These are phyloP conservation scores for Maniola hyperantus DNA, from an alignment of 2,888 invertebrate genomes.

Conservation along the genomic window DNA sequence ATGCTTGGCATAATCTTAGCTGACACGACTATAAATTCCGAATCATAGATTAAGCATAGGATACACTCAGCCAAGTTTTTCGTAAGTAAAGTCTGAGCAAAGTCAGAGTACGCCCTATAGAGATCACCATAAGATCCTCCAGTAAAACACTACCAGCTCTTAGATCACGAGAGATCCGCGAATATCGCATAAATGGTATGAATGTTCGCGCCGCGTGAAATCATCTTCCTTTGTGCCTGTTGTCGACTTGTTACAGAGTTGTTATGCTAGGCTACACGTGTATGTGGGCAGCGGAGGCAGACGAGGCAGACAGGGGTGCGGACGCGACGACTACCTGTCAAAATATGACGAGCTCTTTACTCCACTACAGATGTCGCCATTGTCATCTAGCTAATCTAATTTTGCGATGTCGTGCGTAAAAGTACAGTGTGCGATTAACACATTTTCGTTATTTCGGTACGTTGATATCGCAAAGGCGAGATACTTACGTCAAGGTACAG, in stretches of 20 bases:
- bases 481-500: too few relatives aligned
- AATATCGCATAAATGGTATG: conserved; percentile 79
- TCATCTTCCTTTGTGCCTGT: conserved; percentile 72
- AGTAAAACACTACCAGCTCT: neutral
- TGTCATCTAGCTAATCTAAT: conserved; percentile 79
- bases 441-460: conserved; percentile 55
- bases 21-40: too few relatives aligned
- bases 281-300: conserved; percentile 65
- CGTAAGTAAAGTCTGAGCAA: too few relatives aligned
- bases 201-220: conserved; percentile 82
- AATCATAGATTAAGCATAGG: too few relatives aligned
- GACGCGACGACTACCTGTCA: conserved; percentile 77
- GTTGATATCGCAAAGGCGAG: neutral
- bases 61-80: too few relatives aligned
- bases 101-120: too few relatives aligned
- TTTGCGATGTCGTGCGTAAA: conserved; percentile 75
- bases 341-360: conserved; percentile 77
- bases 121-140: too few relatives aligned
- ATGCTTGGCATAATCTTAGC: too few relatives aligned
- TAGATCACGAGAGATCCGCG: conserved; percentile 51
- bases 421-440: conserved; percentile 75
- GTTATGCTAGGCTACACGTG: conserved; percentile 60
- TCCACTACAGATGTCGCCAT: conserved; percentile 77
- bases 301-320: too few relatives aligned
- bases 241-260: conserved; percentile 39